Conservation (phyloP, 2,797 vertebrate genomes). For the Crenichthys baileyi region DNA sequence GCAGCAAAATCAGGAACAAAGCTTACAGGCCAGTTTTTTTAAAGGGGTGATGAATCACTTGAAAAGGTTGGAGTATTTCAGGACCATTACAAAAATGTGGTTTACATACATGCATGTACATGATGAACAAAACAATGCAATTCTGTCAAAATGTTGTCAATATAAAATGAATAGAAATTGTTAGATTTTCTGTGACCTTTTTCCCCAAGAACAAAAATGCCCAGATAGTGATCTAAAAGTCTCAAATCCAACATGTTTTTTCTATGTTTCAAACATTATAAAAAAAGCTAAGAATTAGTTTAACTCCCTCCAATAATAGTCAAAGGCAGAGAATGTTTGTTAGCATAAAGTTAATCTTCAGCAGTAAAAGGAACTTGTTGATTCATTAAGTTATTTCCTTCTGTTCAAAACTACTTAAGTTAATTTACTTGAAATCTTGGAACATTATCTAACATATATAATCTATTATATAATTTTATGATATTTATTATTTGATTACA, state of each 20-base stretch:
- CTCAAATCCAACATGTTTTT: background rate
- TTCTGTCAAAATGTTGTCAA: background rate
- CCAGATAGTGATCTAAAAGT: no score
- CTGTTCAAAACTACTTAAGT: no score
- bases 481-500: no score
- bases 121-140: background rate
- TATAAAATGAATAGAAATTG: background rate
- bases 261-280: background rate
- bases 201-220: background rate
- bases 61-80: background rate
- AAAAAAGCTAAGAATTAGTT: background rate
- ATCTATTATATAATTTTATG: no score
- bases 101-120: background rate
- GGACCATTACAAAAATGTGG: no score
- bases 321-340: no score
- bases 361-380: no score
- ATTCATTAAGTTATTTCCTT: no score
- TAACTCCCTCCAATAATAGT: no score
- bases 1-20: background rate
- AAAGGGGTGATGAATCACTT: background rate
- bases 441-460: no score
- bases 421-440: no score
- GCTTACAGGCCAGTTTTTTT: background rate
- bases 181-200: background rate
- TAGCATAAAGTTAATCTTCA: no score